A percentile compares a stretch with the other conserved stretches of the same genome.
These are phyloP conservation scores for Ardeotis arabs DNA, from an alignment of 2,113 vertebrate species.

Conservation along the genomic window DNA sequence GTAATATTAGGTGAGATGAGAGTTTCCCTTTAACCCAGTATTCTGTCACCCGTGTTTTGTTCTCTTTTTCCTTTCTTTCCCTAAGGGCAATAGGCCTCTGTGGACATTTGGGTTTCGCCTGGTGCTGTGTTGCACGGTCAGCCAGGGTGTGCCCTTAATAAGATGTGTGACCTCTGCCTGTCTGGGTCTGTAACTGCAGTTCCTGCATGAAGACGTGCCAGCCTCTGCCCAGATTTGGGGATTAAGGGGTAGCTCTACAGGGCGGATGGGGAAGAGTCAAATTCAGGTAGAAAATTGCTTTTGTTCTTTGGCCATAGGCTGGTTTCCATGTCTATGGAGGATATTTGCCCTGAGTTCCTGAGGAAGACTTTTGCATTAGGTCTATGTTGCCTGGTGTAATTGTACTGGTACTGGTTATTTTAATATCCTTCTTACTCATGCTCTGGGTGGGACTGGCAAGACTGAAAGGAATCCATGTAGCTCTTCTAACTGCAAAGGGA, in stretches of 20 bases:
- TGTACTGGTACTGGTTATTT: neutral
- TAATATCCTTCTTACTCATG: neutral
- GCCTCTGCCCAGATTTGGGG: neutral
- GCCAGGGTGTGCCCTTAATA: neutral
- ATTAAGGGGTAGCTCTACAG: fast-evolving
- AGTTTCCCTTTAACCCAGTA: neutral
- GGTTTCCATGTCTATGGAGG: fast-evolving
- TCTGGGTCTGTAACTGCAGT: neutral
- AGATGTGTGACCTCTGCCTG: neutral
- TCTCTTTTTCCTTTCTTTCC: neutral
- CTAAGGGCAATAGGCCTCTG: neutral
- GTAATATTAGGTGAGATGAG: neutral
- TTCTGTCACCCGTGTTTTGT: neutral
- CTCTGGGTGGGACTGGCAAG: neutral
- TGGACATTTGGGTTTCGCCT: neutral
- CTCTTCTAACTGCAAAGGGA: neutral
- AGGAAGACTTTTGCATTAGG: neutral
- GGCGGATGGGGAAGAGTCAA: neutral
- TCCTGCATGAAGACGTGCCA: fast-evolving
- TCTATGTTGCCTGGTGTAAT: neutral
- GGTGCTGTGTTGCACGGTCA: neutral
- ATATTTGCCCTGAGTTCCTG: neutral
- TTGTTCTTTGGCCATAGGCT: neutral
- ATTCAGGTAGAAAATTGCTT: neutral
- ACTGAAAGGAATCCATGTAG: neutral